Base-by-base conservation (phyloP, 2,888 invertebrate species). In the Apotomis capreana region DNA sequence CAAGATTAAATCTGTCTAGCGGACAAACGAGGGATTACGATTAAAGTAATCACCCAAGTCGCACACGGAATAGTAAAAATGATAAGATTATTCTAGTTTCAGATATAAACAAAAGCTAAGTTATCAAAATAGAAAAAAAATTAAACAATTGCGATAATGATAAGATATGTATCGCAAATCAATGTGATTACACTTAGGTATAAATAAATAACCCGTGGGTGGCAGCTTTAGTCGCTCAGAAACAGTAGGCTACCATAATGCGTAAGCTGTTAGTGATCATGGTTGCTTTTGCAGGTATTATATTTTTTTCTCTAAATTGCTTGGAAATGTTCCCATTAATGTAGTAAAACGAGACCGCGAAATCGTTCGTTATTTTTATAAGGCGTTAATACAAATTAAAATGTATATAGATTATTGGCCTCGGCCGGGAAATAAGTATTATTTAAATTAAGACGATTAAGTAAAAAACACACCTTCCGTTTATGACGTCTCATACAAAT, bases 131-230 rank as follows among this genome's bases (percentile, higher is more conserved):
- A 57, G 10, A 5, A 13, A 59, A 59, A 1, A 26, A 26, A n/a
- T 2, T 6, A 13, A 9, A 6, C 1, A 5, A 63, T 37, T 13
- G 8, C 13, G 3, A 26, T 26, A 1, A 15, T 36, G 64, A 70
- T 65, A 70, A 70, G 70, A 70, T 65, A 52, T 0, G 3, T 40
- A 68, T 67, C 71, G 12, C 36, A 55, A 61, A 57, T 70, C 36
- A 40, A 8, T 13, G 37, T n/a, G 57, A 49, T 60, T 61, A 49
- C 2, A n/a, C 5, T n/a, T 51, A 49, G n/a, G 57, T 68, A 71
- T 68, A 71, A 62, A 68, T 55, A 9, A 51, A 1, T 37, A 6
- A 49, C n/a, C 12, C 3, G 12, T n/a, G 5, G 65, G 65, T n/a
- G n/a, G n/a, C n/a, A n/a, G n/a, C n/a, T 37, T 37, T 37, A 70